Evolutionary conservation across 2,888 invertebrate genomes (phyloP).

Genomic region (Chaetoderma sp.): DNA sequence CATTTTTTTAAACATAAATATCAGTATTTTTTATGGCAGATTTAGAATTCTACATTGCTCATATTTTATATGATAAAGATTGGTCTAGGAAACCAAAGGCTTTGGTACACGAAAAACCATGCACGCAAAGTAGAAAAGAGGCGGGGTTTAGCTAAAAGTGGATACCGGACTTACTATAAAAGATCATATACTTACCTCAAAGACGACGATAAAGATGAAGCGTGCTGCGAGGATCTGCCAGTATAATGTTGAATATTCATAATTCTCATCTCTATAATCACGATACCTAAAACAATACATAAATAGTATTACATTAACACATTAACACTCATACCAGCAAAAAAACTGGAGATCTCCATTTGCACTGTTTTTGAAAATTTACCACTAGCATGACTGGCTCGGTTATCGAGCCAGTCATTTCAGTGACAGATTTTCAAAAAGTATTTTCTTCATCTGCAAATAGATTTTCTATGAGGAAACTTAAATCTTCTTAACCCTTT

Average conservation of each 20-base stretch:
- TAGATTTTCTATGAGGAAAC: no score
- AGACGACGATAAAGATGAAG: slow-evolving; percentile 90
- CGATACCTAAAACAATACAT: slow-evolving; percentile 80
- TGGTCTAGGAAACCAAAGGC: not conserved
- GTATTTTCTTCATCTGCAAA: no score
- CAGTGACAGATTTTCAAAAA: no score
- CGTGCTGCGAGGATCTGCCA: slow-evolving; percentile 93
- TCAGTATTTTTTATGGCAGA: not conserved
- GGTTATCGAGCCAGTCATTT: no score
- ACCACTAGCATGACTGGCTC: no score
- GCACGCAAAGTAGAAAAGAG: no score
- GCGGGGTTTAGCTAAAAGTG: no score
- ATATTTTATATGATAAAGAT: not conserved
- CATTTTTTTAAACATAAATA: not conserved
- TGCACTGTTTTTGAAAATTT: no score
- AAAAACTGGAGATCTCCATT: no score
- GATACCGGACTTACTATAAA: no score
- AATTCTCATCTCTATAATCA: slow-evolving; percentile 82
- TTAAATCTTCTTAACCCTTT: no score
- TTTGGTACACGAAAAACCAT: not conserved
- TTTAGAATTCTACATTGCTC: not conserved
- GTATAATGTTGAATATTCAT: slow-evolving; percentile 82
- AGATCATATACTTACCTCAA: slow-evolving; percentile 83
- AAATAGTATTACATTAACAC: not conserved
- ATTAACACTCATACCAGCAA: no score